Base-by-base conservation (phyloP, 2,113 vertebrate species). In the Pagrus major region DNA sequence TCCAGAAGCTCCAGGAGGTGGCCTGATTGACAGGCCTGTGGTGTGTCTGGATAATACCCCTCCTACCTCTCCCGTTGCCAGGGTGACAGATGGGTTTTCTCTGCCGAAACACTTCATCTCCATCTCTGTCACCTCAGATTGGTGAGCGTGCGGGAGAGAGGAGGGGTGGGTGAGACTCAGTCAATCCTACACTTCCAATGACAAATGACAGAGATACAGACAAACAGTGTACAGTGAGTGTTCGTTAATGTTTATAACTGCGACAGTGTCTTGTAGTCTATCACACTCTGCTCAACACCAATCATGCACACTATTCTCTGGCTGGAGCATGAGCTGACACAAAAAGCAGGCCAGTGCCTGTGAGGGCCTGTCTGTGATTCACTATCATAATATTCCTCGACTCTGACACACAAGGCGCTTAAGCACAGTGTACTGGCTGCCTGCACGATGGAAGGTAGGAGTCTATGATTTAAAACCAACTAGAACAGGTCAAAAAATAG, bases 71-170 rank as follows among this genome's bases (percentile, higher is more conserved):
- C 66, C 61, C 58, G 91, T 91, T 92, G 84, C 92, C 87, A 88
- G 67, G 89, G 91, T 91, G 93, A 93, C 88, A 81, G 88, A 93
- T 90, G 89, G 78, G 84, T 83, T 91, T 90, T 86, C 86, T 87
- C 59, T 39, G 74, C 65, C 21, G 55, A 90, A 90, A 88, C 80
- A 58, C 80, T 90, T 55, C 0, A 52, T 90, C 86, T 91, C 82
- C 58, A 73, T 88, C 82, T 86, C 65, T 81, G 85, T 88, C 91
- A 83, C 85, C 83, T 88, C 81, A 74, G 74, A 85, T 76, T 72
- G 58, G 69, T 64, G 86, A 71, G 79, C 2, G 56, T 44, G 64
- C 5, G 29, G 12, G 61, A 58, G 80, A 56, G 67, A 35, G 49
- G 59, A 64, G 61, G 58, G 63, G 41, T 25, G 49, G 59, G 66